Conservation (phyloP, 2,797 vertebrate genomes). For the Peromyscus aztecus region DNA sequence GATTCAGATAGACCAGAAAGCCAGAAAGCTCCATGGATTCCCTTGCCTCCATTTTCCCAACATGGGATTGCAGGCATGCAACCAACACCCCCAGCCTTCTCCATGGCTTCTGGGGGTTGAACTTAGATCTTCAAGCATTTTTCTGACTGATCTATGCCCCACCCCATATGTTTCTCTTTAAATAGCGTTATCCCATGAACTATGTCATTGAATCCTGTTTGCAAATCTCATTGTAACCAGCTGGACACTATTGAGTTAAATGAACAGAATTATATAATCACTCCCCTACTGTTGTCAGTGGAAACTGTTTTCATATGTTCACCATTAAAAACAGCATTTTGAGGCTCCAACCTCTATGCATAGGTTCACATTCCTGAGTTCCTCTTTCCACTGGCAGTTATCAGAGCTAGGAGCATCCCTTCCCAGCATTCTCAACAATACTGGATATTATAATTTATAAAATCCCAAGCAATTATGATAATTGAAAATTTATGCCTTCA, state of each 20-base stretch:
- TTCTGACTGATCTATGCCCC: not conserved
- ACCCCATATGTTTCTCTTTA: not conserved
- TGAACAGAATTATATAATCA: conserved; percentile 41
- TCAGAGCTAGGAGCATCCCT: not conserved
- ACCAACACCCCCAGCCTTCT: not conserved
- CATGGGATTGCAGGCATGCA: not conserved
- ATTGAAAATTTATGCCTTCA: conserved; percentile 61
- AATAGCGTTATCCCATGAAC: not conserved
- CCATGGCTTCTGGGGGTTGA: not conserved
- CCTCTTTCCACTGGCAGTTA: not conserved
- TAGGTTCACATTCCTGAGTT: not conserved
- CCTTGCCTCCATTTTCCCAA: not conserved
- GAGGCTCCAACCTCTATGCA: not conserved
- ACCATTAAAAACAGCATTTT: not conserved
- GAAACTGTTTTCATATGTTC: conserved; percentile 37
- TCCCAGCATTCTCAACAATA: not conserved
- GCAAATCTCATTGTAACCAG: conserved; percentile 28
- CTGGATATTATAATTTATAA: conserved; percentile 32
- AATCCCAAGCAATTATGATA: conserved; percentile 62
- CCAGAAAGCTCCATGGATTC: not conserved
- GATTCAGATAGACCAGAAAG: not conserved
- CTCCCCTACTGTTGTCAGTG: not conserved
- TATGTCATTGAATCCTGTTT: not conserved
- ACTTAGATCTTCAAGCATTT: not conserved
- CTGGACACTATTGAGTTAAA: not conserved